A percentile compares a stretch with the other conserved stretches of the same genome.
phyloP scores from a whole-genome alignment of 2,113 vertebrate species.

The Leptobrachium leishanense region DNA sequence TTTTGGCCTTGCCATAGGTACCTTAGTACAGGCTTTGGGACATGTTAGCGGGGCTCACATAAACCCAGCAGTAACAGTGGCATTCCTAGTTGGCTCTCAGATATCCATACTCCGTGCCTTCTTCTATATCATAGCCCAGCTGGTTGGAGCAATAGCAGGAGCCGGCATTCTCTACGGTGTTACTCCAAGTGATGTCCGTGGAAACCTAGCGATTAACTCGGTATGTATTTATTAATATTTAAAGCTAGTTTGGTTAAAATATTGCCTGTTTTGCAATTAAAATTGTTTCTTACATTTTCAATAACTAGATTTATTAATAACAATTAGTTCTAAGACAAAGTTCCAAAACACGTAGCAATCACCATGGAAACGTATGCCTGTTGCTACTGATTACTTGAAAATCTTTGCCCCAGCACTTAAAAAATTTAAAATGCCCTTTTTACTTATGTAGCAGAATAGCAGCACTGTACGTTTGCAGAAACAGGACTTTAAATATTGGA shows the following conservation, averaged over 20 bases:
- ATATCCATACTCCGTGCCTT: constrained; percentile 67
- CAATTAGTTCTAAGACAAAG: not conserved
- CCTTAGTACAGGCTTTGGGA: constrained; percentile 70
- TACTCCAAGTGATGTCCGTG: constrained; percentile 61
- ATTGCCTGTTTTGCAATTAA: not conserved
- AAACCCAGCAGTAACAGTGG: constrained; percentile 74
- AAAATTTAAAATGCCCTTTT: too few relatives aligned
- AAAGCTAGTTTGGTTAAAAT: not conserved
- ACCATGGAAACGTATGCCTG: too few relatives aligned
- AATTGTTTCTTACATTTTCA: not conserved
- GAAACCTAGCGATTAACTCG: constrained; percentile 70
- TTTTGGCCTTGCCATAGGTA: constrained; percentile 73
- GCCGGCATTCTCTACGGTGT: constrained; percentile 70
- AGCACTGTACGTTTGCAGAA: not conserved
- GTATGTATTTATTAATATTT: constrained; percentile 60
- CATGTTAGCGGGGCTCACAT: constrained; percentile 75
- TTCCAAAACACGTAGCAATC: not conserved
- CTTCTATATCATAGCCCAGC: constrained; percentile 72
- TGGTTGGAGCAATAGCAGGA: constrained; percentile 70
- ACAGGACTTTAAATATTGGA: not conserved
- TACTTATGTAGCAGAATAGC: too few relatives aligned
- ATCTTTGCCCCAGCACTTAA: not conserved
- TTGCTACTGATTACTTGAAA: not conserved
- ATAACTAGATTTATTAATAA: not conserved
- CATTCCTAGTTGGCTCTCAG: constrained; percentile 73